Percentiles rank a stretch among this genome's conserved stretches.
These are phyloP conservation scores for Hymenopus coronatus DNA, from an alignment of 2,888 invertebrate genomes.

Conservation along the genomic window DNA sequence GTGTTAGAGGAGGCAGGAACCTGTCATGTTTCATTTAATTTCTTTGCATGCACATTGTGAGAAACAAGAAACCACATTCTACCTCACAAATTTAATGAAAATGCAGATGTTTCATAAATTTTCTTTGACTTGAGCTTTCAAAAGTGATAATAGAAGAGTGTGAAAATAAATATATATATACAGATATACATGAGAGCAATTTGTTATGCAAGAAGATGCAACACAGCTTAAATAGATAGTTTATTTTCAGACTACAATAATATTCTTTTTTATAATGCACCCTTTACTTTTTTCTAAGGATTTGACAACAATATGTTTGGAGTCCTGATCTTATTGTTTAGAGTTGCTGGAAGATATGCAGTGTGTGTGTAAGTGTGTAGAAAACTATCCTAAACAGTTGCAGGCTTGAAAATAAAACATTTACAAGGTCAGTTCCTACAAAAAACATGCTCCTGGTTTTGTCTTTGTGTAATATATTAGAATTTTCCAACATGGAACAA, in stretches of 20 bases:
- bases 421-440: conserved; percentile 19
- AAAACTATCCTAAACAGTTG: not conserved
- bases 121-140: conserved; percentile 9
- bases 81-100: conserved; percentile 23
- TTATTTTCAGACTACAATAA: conserved; percentile 9
- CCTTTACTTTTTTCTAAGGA: not conserved
- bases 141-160: conserved; percentile 1
- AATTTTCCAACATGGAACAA: not conserved
- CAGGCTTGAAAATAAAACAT: not conserved
- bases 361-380: not conserved
- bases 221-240: conserved; percentile 6
- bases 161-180: not conserved
- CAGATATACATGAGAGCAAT: not conserved
- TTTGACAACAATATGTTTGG: not conserved
- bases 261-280: not conserved
- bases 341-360: not conserved
- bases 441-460: not conserved
- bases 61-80: conserved; percentile 25
- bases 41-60: conserved; percentile 25
- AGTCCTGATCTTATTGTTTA: not conserved
- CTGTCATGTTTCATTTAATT: conserved; percentile 21
- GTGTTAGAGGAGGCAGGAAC: conserved; percentile 1
- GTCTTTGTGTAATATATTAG: not conserved
- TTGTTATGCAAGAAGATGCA: not conserved
- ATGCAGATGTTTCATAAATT: conserved; percentile 1